phyloP scores from a whole-genome alignment of 2,888 invertebrate species.

The Drosophila mulleri region DNA sequence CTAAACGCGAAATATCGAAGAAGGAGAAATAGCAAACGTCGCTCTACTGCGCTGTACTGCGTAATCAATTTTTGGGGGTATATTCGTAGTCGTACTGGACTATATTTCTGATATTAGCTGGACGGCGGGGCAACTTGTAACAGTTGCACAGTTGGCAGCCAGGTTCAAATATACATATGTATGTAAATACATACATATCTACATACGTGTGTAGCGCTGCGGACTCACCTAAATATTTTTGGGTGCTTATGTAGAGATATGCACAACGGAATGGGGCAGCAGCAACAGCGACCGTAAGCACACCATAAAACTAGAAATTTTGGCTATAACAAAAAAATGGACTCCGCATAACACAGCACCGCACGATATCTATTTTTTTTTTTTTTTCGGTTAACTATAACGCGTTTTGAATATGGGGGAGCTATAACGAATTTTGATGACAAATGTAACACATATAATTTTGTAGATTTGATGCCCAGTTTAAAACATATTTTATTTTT shows the following conservation, averaged over 20 bases:
- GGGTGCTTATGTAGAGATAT: constrained; percentile 53
- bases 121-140: constrained; percentile 35
- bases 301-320: constrained; percentile 59
- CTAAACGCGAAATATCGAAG: constrained; percentile 53
- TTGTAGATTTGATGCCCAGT: constrained; percentile 13
- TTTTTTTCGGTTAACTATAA: constrained; percentile 8
- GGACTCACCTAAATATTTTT: constrained; percentile 64
- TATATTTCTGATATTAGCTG: constrained; percentile 24
- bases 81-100: constrained; percentile 40
- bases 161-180: constrained; percentile 14
- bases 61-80: constrained; percentile 70
- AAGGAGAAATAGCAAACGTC: constrained; percentile 34
- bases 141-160: constrained; percentile 61
- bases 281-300: constrained; percentile 45
- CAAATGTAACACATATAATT: constrained; percentile 42
- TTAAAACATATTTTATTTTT: constrained; percentile 56
- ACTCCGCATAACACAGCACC: constrained; percentile 37
- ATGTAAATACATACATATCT: no score
- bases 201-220: constrained; percentile 1
- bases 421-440: constrained; percentile 50
- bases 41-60: constrained; percentile 66
- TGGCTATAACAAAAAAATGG: constrained; percentile 34
- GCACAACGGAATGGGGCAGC: constrained; percentile 48
- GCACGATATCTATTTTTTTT: constrained; percentile 21
- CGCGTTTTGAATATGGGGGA: constrained; percentile 15